A percentile compares a stretch with the other conserved stretches of the same genome.
Evolutionary conservation across 2,797 vertebrate species (phyloP).

Genomic region (Carcharodon carcharias): DNA sequence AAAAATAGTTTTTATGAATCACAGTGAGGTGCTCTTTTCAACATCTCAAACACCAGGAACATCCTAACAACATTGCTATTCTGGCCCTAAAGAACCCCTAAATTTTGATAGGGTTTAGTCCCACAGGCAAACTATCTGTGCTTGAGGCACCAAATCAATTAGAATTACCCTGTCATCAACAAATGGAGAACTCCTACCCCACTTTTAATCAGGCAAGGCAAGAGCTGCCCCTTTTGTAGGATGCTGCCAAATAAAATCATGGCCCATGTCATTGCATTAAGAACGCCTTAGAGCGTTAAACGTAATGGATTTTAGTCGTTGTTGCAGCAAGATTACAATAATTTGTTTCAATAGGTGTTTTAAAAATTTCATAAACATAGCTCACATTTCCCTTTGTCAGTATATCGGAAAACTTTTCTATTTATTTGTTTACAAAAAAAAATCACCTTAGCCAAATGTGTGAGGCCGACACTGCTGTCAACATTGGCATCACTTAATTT

Average conservation of each 20-base stretch:
- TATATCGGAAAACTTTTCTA: neutral
- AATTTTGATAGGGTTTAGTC: neutral
- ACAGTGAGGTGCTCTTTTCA: neutral
- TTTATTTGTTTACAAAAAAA: neutral
- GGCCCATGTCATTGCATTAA: neutral
- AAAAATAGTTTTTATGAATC: neutral
- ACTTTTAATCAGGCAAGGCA: neutral
- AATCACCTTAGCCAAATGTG: neutral
- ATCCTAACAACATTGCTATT: neutral
- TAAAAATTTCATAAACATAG: neutral
- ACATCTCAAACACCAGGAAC: neutral
- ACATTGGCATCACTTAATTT: neutral
- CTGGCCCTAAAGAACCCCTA: neutral
- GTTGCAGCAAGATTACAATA: neutral
- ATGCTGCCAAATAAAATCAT: neutral
- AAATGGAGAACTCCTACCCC: too few relatives aligned
- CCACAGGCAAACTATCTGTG: neutral
- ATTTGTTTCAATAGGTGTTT: slow-evolving; percentile 14
- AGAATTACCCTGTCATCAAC: neutral
- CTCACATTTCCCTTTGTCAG: neutral
- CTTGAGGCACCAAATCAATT: neutral
- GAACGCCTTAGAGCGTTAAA: neutral
- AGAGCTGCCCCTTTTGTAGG: neutral
- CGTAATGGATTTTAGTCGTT: neutral
- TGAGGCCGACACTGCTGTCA: neutral